Percentiles rank a stretch among this genome's conserved stretches.
phyloP scores from a whole-genome alignment of 2,888 invertebrate genomes.

The Zeuzera pyrina region DNA sequence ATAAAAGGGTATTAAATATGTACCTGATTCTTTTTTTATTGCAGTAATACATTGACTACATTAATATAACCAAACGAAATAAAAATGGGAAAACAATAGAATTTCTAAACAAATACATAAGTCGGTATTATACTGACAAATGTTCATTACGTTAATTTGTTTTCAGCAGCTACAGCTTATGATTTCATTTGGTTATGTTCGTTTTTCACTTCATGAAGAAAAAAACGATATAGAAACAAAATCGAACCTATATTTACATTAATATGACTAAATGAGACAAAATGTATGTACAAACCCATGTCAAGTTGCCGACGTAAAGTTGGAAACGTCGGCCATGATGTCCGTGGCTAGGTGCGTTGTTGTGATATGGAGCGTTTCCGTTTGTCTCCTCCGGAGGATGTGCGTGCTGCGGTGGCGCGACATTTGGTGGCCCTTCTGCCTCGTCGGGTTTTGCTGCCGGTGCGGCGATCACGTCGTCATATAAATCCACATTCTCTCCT shows the following conservation, averaged over 20 bases:
- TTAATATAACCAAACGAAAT: background rate
- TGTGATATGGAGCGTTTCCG: constrained; percentile 78
- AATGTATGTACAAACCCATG: constrained; percentile 87
- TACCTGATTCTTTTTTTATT: background rate
- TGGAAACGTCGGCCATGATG: constrained; percentile 88
- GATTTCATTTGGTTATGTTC: too few species aligned
- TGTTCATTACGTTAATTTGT: too few species aligned
- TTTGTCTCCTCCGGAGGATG: constrained; percentile 79
- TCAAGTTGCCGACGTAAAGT: constrained; percentile 97
- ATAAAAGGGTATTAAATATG: background rate
- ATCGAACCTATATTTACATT: constrained; percentile 50
- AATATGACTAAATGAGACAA: constrained; percentile 37
- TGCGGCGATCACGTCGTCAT: constrained; percentile 95
- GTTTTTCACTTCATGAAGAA: too few species aligned
- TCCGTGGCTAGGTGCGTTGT: constrained; percentile 80
- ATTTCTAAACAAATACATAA: too few species aligned
- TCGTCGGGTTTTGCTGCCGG: constrained; percentile 76
- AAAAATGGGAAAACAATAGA: too few species aligned
- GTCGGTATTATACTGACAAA: too few species aligned
- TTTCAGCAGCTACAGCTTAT: too few species aligned
- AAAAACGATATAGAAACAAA: constrained; percentile 8
- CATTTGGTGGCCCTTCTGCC: constrained; percentile 71
- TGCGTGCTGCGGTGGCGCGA: constrained; percentile 63
- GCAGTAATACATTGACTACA: background rate
- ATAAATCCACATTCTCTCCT: constrained; percentile 92